Base-by-base conservation (phyloP, 2,113 vertebrate genomes). In the Tachysurus vachellii region DNA sequence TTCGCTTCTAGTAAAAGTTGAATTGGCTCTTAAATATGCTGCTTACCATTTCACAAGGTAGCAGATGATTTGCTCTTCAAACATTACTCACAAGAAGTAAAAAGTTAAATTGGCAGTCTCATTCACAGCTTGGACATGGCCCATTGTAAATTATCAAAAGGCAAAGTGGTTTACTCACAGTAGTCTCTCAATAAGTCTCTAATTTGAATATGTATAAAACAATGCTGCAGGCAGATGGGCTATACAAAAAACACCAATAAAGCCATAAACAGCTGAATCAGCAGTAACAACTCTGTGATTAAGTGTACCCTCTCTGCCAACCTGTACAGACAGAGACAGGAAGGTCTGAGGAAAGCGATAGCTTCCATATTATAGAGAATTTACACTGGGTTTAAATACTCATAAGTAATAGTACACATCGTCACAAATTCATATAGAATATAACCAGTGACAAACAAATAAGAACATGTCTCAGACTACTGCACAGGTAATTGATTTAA, bases 281-380 rank as follows among this genome's bases (percentile, higher is more conserved):
- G 91, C 93, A 89, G 89, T 92, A 92, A 92, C 90, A 68, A 90
- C 88, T 85, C 68, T 90, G 88, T 91, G 82, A 89, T 80, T 2
- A 86, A 83, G 82, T 68, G 82, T 89, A 85, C 6, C 2, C 73
- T 84, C 83, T 76, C 77, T 70, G 84, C 75, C 82, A 36, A 73
- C 75, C 88, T 75, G 86, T 73, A 91, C 94, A 94, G 92, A 89
- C 93, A 90, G 92, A 90, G 93, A 87, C n/a, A 82, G 47, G 13
- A 31, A 61, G 57, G 54, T 28, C 81, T 61, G 19, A 44, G 44
- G 19, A 57, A 47, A 68, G 13, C 81, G 53, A 86, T 54, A 42
- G 12, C 47, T 68, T 16, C 47, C 47, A 70, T 59, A 47, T 61
- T 70, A 14, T 61, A 73, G 28, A 26, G 19, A 80, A 84, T 44